Evolutionary conservation across 1,140 invertebrate genomes (phyloP).

Genomic region (Philotrypesis tridentata): DNA sequence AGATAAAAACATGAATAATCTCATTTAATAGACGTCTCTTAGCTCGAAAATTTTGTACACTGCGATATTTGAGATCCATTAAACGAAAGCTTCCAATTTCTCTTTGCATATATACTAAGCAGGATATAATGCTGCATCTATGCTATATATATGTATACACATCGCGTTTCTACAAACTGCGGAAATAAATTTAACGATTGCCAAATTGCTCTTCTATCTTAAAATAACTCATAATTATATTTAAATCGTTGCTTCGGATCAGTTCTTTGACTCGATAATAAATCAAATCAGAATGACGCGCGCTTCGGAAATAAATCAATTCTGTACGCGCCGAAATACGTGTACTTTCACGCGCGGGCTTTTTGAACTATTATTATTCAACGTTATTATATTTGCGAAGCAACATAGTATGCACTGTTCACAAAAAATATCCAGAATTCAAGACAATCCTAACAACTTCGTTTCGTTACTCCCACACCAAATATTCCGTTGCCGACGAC

Average conservation of each 20-base stretch:
- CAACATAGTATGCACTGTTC: too few species aligned
- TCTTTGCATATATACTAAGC: too few species aligned
- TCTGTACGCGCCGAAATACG: background rate
- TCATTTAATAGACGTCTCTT: too few species aligned
- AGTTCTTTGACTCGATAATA: background rate
- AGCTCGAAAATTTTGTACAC: too few species aligned
- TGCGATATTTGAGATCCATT: background rate
- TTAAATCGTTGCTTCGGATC: background rate
- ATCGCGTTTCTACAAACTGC: background rate
- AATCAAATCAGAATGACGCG: background rate
- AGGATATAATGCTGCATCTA: too few species aligned
- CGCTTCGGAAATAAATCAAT: background rate
- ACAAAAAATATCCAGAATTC: background rate
- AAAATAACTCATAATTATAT: background rate
- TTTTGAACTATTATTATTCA: too few species aligned
- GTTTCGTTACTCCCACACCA: background rate
- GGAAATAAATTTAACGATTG: background rate
- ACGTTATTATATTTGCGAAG: too few species aligned
- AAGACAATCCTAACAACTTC: background rate
- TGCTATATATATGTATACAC: too few species aligned
- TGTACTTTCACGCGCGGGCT: background rate
- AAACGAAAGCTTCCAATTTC: background rate
- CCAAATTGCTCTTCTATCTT: background rate
- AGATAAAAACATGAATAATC: too few species aligned
- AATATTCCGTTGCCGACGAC: background rate